These are phyloP conservation scores for Drosophila tani DNA, from an alignment of 1,140 invertebrate genomes.

Conservation along the genomic window DNA sequence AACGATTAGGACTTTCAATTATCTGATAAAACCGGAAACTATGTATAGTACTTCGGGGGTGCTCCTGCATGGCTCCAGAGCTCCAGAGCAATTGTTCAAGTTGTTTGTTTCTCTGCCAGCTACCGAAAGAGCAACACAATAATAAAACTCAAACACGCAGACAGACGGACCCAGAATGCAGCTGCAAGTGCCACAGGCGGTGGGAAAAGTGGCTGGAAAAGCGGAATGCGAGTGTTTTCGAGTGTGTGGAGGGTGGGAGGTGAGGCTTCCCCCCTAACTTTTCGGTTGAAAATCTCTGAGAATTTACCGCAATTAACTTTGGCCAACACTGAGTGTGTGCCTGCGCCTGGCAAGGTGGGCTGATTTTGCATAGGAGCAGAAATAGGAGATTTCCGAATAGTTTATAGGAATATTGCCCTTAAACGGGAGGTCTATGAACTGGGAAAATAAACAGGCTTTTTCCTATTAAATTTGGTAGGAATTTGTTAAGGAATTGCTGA, in stretches of 20 bases:
- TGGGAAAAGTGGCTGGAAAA: conserved; percentile 10
- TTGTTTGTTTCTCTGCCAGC: conserved; percentile 40
- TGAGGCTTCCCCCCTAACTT: conserved; percentile 1
- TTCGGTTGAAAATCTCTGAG: conserved; percentile 16
- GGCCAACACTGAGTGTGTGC: conserved; percentile 8
- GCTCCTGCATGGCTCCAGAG: background rate
- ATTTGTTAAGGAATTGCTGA: background rate
- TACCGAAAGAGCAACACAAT: conserved; percentile 56
- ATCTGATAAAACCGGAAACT: conserved; percentile 73
- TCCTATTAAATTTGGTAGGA: background rate
- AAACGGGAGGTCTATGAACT: background rate
- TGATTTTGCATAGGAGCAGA: conserved; percentile 42
- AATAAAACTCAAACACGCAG: conserved; percentile 53
- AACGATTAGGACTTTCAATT: conserved; percentile 82
- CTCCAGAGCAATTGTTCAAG: conserved; percentile 37
- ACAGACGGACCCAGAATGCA: conserved; percentile 12
- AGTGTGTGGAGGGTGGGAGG: background rate
- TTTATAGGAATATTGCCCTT: background rate
- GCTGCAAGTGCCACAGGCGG: conserved; percentile 27
- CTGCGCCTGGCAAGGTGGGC: background rate
- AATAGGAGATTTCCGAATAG: background rate
- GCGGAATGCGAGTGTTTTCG: conserved; percentile 2
- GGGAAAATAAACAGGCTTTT: background rate
- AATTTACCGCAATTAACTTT: conserved; percentile 30
- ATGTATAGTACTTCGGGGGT: conserved; percentile 30